Percentiles rank a stretch among this genome's conserved stretches.
Evolutionary conservation across 2,888 invertebrate genomes (phyloP).

Genomic region (Oligia strigilis): DNA sequence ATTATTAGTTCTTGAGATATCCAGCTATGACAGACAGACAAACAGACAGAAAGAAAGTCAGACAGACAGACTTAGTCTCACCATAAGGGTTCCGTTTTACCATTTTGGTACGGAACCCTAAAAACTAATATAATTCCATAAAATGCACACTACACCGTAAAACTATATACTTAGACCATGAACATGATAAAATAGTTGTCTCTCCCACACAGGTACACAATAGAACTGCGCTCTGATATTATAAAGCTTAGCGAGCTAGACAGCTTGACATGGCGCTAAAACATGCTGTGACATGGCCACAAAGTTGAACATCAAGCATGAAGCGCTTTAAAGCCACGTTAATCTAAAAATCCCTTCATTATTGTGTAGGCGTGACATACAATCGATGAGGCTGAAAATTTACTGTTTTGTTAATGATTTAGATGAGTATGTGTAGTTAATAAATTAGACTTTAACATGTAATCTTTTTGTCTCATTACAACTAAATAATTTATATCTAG

Average conservation of each 20-base stretch:
- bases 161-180: neutral
- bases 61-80: too few relatives aligned
- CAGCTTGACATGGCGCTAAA: constrained; percentile 14
- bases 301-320: neutral
- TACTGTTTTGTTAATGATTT: constrained; percentile 2
- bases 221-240: neutral
- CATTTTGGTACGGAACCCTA: too few relatives aligned
- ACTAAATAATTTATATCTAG: neutral
- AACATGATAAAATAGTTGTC: neutral
- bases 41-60: too few relatives aligned
- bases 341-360: constrained; percentile 15
- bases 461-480: neutral
- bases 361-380: constrained; percentile 1
- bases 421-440: neutral
- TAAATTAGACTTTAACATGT: neutral
- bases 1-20: too few relatives aligned
- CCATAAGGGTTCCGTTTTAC: too few relatives aligned
- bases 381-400: neutral
- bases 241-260: constrained; percentile 22
- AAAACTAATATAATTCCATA: neutral
- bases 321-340: constrained; percentile 28
- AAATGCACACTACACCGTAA: neutral
- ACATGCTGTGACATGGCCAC: constrained; percentile 16
- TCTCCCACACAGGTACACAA: constrained; percentile 5
- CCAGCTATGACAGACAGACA: too few relatives aligned